These are phyloP conservation scores for Beris morrisii DNA, from an alignment of 2,888 invertebrate species.

Conservation along the genomic window DNA sequence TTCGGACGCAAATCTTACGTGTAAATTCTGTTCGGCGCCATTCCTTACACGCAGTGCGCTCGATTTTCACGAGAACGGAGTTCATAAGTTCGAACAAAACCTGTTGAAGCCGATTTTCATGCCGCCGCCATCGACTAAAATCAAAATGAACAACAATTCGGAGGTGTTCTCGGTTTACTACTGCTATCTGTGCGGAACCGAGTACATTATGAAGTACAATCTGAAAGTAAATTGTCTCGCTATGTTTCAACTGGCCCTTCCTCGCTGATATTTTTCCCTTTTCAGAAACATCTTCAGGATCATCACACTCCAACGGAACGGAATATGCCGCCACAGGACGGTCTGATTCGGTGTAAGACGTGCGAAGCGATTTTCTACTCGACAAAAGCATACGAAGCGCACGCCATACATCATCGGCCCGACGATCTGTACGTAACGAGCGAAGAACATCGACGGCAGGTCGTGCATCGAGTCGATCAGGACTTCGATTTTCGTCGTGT, in stretches of 20 bases:
- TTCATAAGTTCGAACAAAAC: constrained; percentile 38
- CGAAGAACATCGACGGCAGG: constrained; percentile 59
- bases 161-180: constrained; percentile 59
- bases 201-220: constrained; percentile 69
- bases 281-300: constrained; percentile 60
- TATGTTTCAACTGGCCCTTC: background rate
- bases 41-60: constrained; percentile 36
- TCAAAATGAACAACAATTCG: constrained; percentile 59
- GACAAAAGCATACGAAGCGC: constrained; percentile 65
- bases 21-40: constrained; percentile 30
- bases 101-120: constrained; percentile 57
- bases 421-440: constrained; percentile 65
- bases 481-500: constrained; percentile 60
- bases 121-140: constrained; percentile 60
- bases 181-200: constrained; percentile 66
- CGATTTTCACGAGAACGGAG: constrained; percentile 33
- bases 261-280: constrained; percentile 6
- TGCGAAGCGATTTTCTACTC: constrained; percentile 69
- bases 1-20: background rate
- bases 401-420: constrained; percentile 64
- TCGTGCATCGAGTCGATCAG: constrained; percentile 58
- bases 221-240: constrained; percentile 57
- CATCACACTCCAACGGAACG: constrained; percentile 62
- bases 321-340: constrained; percentile 56
- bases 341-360: constrained; percentile 63